A percentile compares a stretch with the other conserved stretches of the same genome.
phyloP scores from a whole-genome alignment of 2,888 invertebrate genomes.

The Corythucha ciliata region DNA sequence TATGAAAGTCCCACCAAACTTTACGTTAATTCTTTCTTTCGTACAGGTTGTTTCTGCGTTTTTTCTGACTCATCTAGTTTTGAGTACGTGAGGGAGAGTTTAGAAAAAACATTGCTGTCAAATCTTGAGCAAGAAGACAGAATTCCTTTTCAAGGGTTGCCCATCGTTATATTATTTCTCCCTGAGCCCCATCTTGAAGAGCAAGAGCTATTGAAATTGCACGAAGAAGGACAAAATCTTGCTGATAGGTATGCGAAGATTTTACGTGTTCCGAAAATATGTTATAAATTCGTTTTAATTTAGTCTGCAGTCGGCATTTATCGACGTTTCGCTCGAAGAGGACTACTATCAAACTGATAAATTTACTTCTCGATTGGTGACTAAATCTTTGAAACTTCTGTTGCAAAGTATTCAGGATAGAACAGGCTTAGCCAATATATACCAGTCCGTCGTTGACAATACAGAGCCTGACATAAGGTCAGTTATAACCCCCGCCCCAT shows the following conservation, averaged over 20 bases:
- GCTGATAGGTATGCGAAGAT: conserved; percentile 62
- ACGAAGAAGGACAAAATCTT: conserved; percentile 81
- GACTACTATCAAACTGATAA: conserved; percentile 37
- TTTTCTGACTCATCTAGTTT: conserved; percentile 86
- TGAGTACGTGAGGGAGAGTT: conserved; percentile 80
- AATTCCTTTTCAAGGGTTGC: conserved; percentile 72
- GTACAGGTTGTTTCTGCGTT: conserved; percentile 67
- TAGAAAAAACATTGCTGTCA: conserved; percentile 81
- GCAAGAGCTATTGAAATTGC: conserved; percentile 71
- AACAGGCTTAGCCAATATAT: conserved; percentile 61
- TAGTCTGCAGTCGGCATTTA: conserved; percentile 76
- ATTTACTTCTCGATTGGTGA: conserved; percentile 57
- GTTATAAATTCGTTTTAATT: conserved; percentile 29
- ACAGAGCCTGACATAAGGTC: conserved; percentile 76
- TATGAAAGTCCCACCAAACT: background rate
- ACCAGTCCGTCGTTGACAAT: conserved; percentile 66
- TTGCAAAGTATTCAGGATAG: conserved; percentile 68
- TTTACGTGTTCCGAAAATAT: background rate
- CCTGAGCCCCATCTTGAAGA: conserved; percentile 75
- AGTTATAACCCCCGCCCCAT: conserved; percentile 15
- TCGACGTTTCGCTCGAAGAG: conserved; percentile 58
- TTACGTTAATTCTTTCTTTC: conserved; percentile 2
- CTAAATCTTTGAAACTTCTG: conserved; percentile 63
- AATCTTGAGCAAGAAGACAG: conserved; percentile 87
- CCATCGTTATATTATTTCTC: conserved; percentile 82